phyloP scores from a whole-genome alignment of 2,888 invertebrate species.

The Caenorhabditis sp. region DNA sequence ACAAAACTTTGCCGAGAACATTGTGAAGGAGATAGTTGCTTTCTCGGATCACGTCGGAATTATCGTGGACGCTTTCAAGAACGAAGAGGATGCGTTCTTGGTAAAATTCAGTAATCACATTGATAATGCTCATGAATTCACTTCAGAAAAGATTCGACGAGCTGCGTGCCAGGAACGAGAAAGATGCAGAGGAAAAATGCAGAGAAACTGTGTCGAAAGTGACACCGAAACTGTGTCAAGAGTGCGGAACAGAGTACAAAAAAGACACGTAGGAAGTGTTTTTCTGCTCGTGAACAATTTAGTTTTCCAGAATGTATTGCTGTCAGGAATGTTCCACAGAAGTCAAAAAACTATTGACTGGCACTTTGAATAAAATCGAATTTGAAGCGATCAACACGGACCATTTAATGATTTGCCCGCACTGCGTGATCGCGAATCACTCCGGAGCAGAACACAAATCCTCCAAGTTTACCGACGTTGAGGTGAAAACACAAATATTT shows the following conservation, averaged over 20 bases:
- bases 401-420: not conserved
- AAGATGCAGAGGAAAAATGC: conserved; percentile 1
- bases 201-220: not conserved
- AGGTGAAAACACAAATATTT: not conserved
- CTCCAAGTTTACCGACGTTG: not conserved
- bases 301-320: conserved; percentile 12
- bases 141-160: not conserved
- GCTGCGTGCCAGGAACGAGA: not conserved
- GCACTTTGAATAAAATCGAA: not conserved
- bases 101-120: not conserved
- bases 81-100: not conserved
- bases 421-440: conserved; percentile 1
- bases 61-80: not conserved
- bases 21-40: not conserved
- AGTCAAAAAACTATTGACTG: not conserved
- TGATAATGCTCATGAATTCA: not conserved
- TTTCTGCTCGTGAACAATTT: not conserved
- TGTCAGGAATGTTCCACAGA: conserved; percentile 2
- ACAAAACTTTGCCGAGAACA: conserved; percentile 11
- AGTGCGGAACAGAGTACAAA: not conserved
- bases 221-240: not conserved
- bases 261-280: not conserved
- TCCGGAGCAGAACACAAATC: not conserved
- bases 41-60: not conserved
- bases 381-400: not conserved